Percentiles rank a stretch among this genome's conserved stretches.
Evolutionary conservation across 2,888 invertebrate genomes (phyloP).

Genomic region (Luperina nickerlii): DNA sequence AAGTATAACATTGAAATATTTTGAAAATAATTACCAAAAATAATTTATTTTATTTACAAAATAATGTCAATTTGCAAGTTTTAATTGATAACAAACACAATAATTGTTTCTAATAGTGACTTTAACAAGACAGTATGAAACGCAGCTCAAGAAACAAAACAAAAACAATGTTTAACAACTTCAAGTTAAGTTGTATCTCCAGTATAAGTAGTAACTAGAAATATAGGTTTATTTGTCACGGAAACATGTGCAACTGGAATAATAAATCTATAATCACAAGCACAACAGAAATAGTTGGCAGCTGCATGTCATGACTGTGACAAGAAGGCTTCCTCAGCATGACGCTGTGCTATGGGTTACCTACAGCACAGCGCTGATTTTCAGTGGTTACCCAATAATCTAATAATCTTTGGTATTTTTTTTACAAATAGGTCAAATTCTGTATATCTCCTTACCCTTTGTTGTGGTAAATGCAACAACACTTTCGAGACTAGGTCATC

Average conservation of each 20-base stretch:
- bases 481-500: conserved; percentile 86
- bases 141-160: too few relatives aligned
- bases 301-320: background rate
- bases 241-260: background rate
- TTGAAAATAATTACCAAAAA: background rate
- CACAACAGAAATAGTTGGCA: background rate
- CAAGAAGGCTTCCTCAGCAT: background rate
- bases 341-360: background rate
- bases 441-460: conserved; percentile 73
- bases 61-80: background rate
- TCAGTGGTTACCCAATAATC: background rate
- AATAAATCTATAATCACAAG: background rate
- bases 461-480: conserved; percentile 84
- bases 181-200: background rate
- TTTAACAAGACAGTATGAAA: background rate
- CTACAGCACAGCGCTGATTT: background rate
- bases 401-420: background rate
- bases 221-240: too few relatives aligned
- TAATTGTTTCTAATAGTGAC: background rate
- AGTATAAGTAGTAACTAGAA: background rate
- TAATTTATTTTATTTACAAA: background rate
- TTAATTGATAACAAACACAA: background rate
- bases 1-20: conserved; percentile 27
- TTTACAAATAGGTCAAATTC: background rate
- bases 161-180: background rate